These are phyloP conservation scores for Ptychodera flava DNA, from an alignment of 35 echinoderm and acorn worm genomes.

Conservation along the genomic window DNA sequence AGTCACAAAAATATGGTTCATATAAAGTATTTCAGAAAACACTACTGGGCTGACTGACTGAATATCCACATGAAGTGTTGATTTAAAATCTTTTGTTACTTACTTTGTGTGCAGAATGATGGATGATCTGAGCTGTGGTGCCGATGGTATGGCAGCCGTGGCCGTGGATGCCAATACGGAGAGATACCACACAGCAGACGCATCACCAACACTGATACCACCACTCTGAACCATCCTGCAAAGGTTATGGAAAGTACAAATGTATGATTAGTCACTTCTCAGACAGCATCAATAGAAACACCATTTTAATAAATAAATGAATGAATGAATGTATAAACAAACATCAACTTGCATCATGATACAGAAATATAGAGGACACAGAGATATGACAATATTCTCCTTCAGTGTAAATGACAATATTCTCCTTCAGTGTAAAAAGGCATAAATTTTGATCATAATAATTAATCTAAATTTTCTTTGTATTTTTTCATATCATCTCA, in stretches of 20 bases:
- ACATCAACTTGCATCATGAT: background rate
- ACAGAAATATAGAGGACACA: background rate
- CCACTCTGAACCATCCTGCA: conserved; percentile 50
- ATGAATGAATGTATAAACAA: background rate
- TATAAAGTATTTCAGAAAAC: no score
- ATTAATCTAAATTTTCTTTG: no score
- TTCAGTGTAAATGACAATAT: background rate
- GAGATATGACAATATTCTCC: background rate
- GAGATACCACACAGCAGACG: conserved; percentile 89
- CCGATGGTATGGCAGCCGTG: conserved; percentile 77
- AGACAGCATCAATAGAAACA: no score
- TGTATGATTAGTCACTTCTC: background rate
- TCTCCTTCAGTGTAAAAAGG: conserved; percentile 6
- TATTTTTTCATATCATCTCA: no score
- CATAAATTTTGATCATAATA: no score
- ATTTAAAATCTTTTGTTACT: no score
- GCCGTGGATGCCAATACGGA: conserved; percentile 80
- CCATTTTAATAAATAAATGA: no score
- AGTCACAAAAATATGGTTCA: no score
- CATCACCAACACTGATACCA: conserved; percentile 76
- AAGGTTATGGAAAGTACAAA: background rate
- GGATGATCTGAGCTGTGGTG: conserved; percentile 74
- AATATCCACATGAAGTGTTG: no score
- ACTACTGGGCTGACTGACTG: no score
- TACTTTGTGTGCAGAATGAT: conserved; percentile 94